Evolutionary conservation across 2,888 invertebrate species (phyloP).

Genomic region (Zeuzera pyrina): DNA sequence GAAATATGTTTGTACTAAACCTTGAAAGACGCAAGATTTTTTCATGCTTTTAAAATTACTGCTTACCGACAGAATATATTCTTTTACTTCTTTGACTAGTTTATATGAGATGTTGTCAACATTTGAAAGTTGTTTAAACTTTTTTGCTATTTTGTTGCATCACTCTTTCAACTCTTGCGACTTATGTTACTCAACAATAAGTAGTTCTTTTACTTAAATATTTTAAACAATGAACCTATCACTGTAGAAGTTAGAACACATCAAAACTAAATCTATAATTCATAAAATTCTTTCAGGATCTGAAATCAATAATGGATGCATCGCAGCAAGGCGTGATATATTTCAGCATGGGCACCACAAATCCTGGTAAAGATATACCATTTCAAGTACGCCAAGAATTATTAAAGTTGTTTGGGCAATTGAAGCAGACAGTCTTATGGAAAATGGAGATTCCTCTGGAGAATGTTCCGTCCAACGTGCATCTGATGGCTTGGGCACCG

Average conservation of each 20-base stretch:
- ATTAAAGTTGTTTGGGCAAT: constrained; percentile 8
- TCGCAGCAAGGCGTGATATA: constrained; percentile 11
- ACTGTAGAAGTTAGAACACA: background rate
- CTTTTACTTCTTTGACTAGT: too few relatives aligned
- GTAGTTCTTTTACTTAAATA: background rate
- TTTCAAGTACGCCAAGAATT: constrained; percentile 1
- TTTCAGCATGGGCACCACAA: constrained; percentile 11
- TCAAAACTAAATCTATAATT: background rate
- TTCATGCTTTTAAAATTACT: too few relatives aligned
- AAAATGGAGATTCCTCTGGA: constrained; percentile 8
- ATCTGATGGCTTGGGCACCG: constrained; percentile 12
- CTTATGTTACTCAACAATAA: too few relatives aligned
- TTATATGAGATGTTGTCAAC: too few relatives aligned
- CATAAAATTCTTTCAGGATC: constrained; percentile 11
- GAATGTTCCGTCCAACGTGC: constrained; percentile 9
- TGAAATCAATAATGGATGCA: constrained; percentile 9
- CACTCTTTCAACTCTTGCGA: too few relatives aligned
- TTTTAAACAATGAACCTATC: background rate
- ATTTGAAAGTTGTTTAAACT: too few relatives aligned
- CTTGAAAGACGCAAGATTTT: too few relatives aligned
- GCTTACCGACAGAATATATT: too few relatives aligned
- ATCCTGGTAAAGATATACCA: constrained; percentile 7
- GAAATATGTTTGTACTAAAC: too few relatives aligned
- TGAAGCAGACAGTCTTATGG: constrained; percentile 13
- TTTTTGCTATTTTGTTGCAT: too few relatives aligned